These are phyloP conservation scores for Omphaloscelis lunosa DNA, from an alignment of 2,888 invertebrate genomes.

Conservation along the genomic window DNA sequence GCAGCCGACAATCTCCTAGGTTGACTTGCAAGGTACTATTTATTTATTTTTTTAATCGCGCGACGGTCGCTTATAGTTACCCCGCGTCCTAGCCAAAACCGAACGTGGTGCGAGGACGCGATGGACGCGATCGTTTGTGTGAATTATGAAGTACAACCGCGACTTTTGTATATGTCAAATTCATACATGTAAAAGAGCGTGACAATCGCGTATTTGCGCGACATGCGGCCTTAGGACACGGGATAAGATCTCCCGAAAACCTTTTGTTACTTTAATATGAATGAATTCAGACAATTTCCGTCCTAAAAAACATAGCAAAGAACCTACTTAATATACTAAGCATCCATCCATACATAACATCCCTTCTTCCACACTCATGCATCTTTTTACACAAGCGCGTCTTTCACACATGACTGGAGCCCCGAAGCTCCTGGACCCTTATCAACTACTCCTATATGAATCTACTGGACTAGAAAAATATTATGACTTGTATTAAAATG, in stretches of 20 bases:
- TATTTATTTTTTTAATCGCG: no score
- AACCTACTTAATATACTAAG: background rate
- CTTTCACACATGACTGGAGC: conserved; percentile 34
- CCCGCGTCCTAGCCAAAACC: background rate
- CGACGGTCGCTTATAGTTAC: background rate
- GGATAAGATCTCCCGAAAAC: background rate
- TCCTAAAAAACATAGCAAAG: conserved; percentile 1
- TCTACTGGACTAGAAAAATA: conserved; percentile 27
- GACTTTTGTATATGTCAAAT: background rate
- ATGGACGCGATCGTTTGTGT: background rate
- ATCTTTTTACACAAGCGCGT: conserved; percentile 26
- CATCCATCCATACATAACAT: conserved; percentile 31
- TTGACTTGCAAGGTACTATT: no score
- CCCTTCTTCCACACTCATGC: conserved; percentile 40
- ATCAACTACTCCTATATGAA: conserved; percentile 31
- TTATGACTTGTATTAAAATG: conserved; percentile 3
- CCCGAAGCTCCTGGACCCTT: conserved; percentile 41
- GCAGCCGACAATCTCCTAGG: no score
- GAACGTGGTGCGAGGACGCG: background rate
- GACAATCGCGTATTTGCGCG: background rate
- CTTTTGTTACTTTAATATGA: background rate
- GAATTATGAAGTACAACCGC: background rate
- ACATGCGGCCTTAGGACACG: background rate
- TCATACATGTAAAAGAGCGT: background rate
- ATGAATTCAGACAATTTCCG: background rate